Percentiles rank a stretch among this genome's conserved stretches.
Evolutionary conservation across 2,113 vertebrate genomes (phyloP).

Genomic region (Morone saxatilis): DNA sequence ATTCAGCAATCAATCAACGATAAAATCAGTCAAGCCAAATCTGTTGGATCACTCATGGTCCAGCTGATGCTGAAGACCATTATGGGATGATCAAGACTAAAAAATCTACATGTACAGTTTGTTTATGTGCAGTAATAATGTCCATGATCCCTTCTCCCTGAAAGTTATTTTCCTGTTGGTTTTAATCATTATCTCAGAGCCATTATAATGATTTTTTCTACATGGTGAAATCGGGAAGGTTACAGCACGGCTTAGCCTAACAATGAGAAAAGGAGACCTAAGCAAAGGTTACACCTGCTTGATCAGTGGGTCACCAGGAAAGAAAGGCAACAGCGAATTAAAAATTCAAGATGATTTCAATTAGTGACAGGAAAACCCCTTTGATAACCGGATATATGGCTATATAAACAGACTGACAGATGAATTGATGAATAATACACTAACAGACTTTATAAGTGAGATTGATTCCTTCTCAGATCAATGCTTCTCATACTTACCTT

Average conservation of each 20-base stretch:
- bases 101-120: background rate
- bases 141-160: constrained; percentile 12
- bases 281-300: constrained; percentile 57
- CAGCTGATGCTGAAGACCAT: background rate
- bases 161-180: background rate
- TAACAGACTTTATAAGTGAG: constrained; percentile 64
- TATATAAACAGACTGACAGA: constrained; percentile 68
- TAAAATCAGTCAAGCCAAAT: background rate
- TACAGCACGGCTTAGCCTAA: constrained; percentile 5
- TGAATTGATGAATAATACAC: constrained; percentile 80
- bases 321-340: constrained; percentile 50
- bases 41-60: background rate
- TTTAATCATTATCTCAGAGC: constrained; percentile 10
- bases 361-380: constrained; percentile 58
- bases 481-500: constrained; percentile 75
- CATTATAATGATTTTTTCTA: constrained; percentile 3
- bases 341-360: constrained; percentile 73
- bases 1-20: background rate
- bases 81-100: background rate
- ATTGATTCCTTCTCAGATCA: constrained; percentile 77
- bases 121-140: background rate
- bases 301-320: constrained; percentile 57
- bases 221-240: constrained; percentile 6
- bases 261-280: constrained; percentile 32
- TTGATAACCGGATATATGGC: constrained; percentile 64